phyloP scores from a whole-genome alignment of 2,113 vertebrate genomes.

The Girardinichthys multiradiatus region DNA sequence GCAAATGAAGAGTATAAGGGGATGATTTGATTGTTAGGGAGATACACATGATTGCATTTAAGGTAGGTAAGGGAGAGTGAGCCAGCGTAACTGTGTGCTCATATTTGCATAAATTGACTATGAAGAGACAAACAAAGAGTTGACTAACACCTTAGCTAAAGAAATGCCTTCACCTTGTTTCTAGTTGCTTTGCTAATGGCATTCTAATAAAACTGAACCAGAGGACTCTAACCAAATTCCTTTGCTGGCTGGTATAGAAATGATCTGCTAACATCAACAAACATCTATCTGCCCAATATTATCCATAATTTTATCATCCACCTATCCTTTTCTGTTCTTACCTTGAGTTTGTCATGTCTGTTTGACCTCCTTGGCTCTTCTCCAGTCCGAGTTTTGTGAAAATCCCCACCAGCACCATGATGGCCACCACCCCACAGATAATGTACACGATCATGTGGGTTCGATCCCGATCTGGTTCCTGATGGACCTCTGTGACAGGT shows the following conservation, averaged over 20 bases:
- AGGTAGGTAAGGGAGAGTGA: too few species aligned
- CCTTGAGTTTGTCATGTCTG: constrained; percentile 91
- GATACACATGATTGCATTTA: too few species aligned
- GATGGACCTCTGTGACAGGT: constrained; percentile 83
- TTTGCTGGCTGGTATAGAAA: not conserved
- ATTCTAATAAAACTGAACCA: not conserved
- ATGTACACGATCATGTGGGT: constrained; percentile 96
- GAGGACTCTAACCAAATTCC: not conserved
- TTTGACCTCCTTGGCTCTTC: constrained; percentile 86
- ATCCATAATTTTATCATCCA: constrained; percentile 6
- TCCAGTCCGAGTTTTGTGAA: constrained; percentile 92
- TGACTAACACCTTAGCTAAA: not conserved
- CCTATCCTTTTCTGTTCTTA: constrained; percentile 63
- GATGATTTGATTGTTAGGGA: too few species aligned
- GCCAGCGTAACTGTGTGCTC: too few species aligned
- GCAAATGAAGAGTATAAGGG: too few species aligned
- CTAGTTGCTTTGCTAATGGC: not conserved
- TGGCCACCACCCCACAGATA: constrained; percentile 92
- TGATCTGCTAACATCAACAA: not conserved
- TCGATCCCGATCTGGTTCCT: constrained; percentile 86
- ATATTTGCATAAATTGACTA: too few species aligned
- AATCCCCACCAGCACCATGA: constrained; percentile 93
- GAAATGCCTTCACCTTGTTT: not conserved
- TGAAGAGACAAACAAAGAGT: not conserved
- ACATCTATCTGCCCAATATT: not conserved